These are phyloP conservation scores for Leptestheria dahalacensis DNA, from an alignment of 1,140 invertebrate species.

Conservation along the genomic window DNA sequence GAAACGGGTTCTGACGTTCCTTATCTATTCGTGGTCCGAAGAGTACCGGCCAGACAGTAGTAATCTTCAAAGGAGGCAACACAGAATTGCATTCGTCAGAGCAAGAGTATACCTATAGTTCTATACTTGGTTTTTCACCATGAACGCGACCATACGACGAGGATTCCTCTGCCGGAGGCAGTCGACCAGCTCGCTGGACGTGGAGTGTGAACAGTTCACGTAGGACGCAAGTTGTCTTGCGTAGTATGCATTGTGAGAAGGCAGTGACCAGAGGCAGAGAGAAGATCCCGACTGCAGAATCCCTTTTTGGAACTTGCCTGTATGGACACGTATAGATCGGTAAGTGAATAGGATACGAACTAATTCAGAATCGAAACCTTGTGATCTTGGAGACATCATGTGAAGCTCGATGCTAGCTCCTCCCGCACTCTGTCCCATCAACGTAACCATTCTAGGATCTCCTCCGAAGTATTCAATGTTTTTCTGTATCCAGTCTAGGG, in stretches of 20 bases:
- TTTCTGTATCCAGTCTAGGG: constrained; percentile 44
- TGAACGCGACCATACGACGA: too few species aligned
- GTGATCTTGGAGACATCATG: constrained; percentile 9
- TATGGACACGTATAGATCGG: constrained; percentile 9
- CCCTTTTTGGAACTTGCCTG: constrained; percentile 50
- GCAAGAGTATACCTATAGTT: too few species aligned
- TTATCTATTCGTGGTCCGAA: constrained; percentile 13
- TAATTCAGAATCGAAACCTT: constrained; percentile 9
- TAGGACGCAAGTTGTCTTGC: constrained; percentile 42
- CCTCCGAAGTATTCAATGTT: constrained; percentile 17
- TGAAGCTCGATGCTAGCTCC: constrained; percentile 23
- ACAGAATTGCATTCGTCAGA: too few species aligned
- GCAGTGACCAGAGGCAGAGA: constrained; percentile 57
- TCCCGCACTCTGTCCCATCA: constrained; percentile 23
- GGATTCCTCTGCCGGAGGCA: too few species aligned
- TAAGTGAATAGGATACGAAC: neutral
- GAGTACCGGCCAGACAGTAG: constrained; percentile 7
- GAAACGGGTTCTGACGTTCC: constrained; percentile 39
- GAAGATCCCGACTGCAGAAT: constrained; percentile 66
- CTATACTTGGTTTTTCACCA: too few species aligned
- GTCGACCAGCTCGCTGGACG: constrained; percentile 37
- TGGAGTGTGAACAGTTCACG: constrained; percentile 40
- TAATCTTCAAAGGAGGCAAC: too few species aligned
- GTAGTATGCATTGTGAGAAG: constrained; percentile 40
- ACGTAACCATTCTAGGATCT: constrained; percentile 10